Evolutionary conservation across 30 jellyfish, hydroid and myxozoan genomes (phyloP).

Genomic region (Hydra vulgaris): DNA sequence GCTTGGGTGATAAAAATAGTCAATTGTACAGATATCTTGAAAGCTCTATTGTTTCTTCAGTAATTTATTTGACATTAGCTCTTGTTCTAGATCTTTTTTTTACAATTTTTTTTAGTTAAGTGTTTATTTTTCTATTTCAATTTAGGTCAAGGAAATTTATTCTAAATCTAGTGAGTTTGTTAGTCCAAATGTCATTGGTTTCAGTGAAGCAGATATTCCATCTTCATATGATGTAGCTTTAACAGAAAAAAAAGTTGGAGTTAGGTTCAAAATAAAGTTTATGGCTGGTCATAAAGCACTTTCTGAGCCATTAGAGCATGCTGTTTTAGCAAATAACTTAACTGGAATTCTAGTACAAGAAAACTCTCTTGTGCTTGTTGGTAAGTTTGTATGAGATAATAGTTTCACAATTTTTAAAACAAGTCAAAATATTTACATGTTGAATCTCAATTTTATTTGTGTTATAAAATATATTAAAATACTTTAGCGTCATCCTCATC

Average conservation of each 20-base stretch:
- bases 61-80: conserved; percentile 11
- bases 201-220: conserved; percentile 23
- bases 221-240: neutral
- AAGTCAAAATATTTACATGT: neutral
- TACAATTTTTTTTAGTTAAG: neutral
- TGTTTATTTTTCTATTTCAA: neutral
- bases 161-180: conserved; percentile 4
- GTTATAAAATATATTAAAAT: too few species aligned
- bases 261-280: conserved; percentile 6
- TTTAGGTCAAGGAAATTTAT: conserved; percentile 47
- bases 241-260: conserved; percentile 15
- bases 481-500: neutral
- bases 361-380: conserved; percentile 19
- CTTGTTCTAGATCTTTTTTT: neutral
- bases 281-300: conserved; percentile 1
- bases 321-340: neutral
- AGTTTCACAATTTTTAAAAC: neutral
- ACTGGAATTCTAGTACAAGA: conserved; percentile 18
- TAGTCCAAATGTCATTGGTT: conserved; percentile 4
- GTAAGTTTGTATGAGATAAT: conserved; percentile 1
- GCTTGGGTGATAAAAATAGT: conserved; percentile 32
- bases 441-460: neutral
- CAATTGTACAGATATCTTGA: conserved; percentile 36
- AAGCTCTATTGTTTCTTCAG: conserved; percentile 36
- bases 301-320: conserved; percentile 18